Evolutionary conservation across 1,140 invertebrate species (phyloP).

Genomic region (Xylocopa sonorina): DNA sequence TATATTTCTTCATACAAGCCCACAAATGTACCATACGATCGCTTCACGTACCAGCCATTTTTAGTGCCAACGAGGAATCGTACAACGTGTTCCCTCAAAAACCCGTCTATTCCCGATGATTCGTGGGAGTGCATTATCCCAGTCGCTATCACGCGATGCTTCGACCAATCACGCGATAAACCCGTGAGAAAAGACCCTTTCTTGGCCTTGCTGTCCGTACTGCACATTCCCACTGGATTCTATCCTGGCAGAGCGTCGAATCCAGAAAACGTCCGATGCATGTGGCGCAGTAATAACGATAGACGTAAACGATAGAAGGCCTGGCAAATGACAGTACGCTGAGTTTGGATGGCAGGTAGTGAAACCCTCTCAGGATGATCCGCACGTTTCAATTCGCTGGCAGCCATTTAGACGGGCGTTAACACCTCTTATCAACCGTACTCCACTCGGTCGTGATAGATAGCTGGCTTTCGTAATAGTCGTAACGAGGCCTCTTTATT

Average conservation of each 20-base stretch:
- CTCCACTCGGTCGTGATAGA: conserved; percentile 26
- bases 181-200: conserved; percentile 46
- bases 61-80: background rate
- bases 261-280: background rate
- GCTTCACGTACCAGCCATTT: background rate
- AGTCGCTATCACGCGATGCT: conserved; percentile 26
- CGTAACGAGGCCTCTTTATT: conserved; percentile 56
- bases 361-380: background rate
- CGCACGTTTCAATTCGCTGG: background rate
- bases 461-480: conserved; percentile 54
- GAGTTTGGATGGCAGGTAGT: conserved; percentile 22
- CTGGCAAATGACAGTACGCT: background rate
- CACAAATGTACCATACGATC: too few relatives aligned
- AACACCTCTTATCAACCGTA: conserved; percentile 46
- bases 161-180: conserved; percentile 51
- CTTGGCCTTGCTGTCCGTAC: too few relatives aligned
- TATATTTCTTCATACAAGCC: too few relatives aligned
- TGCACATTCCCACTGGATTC: background rate
- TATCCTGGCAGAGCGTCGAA: background rate
- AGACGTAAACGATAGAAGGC: conserved; percentile 11
- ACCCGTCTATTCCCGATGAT: background rate
- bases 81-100: background rate
- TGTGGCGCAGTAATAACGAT: background rate
- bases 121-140: conserved; percentile 29
- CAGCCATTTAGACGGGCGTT: conserved; percentile 31